phyloP scores from a whole-genome alignment of 2,888 invertebrate genomes.

The Cosmorhoe ocellata region DNA sequence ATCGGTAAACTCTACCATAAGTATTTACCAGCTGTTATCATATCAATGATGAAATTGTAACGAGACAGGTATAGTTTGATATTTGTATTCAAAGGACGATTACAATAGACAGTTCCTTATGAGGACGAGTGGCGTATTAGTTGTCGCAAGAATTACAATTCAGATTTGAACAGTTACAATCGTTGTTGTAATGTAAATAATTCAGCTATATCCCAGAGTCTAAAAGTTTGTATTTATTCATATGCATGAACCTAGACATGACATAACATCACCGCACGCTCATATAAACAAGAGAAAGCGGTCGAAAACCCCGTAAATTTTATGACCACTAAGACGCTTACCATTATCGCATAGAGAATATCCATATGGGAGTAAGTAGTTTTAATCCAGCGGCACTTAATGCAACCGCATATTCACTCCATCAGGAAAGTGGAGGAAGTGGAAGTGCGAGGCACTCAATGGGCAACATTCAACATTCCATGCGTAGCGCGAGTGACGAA shows the following conservation, averaged over 20 bases:
- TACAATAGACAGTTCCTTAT: conserved; percentile 54
- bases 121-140: conserved; percentile 44
- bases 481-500: conserved; percentile 57
- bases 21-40: neutral
- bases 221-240: conserved; percentile 35
- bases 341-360: conserved; percentile 52
- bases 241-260: conserved; percentile 45
- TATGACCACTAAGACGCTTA: conserved; percentile 52
- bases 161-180: conserved; percentile 47
- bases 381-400: conserved; percentile 46
- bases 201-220: no score
- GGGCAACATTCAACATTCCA: conserved; percentile 53
- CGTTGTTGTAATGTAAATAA: neutral
- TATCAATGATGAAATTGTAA: conserved; percentile 16
- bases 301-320: conserved; percentile 58
- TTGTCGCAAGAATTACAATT: conserved; percentile 51
- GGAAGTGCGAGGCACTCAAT: conserved; percentile 57
- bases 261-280: conserved; percentile 56
- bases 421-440: conserved; percentile 65
- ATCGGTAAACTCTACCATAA: no score
- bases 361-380: conserved; percentile 42
- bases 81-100: conserved; percentile 51
- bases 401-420: conserved; percentile 49
- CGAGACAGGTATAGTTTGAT: conserved; percentile 36
- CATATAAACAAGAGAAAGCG: conserved; percentile 65